Conservation (phyloP, 2,888 invertebrate genomes). For the Proisotoma minuta region DNA sequence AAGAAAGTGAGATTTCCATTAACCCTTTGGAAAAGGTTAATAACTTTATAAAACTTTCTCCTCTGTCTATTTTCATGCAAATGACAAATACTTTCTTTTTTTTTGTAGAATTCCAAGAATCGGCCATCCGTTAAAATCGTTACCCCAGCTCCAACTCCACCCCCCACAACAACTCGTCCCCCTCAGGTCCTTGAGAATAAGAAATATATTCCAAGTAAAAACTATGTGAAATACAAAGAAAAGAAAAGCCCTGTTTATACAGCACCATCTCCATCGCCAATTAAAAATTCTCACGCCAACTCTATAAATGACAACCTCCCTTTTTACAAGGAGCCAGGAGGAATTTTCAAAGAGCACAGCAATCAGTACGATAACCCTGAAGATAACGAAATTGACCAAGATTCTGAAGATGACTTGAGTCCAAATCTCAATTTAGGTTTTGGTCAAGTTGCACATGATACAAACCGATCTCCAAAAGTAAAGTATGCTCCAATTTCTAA, state of each 20-base stretch:
- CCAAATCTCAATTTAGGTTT: conserved; percentile 4
- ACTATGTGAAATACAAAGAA: not conserved
- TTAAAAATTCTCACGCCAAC: conserved; percentile 24
- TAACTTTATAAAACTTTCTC: no score
- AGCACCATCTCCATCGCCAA: conserved; percentile 17
- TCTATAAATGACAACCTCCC: conserved; percentile 39
- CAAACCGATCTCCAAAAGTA: conserved; percentile 11
- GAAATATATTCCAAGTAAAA: conserved; percentile 1
- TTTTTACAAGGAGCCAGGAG: conserved; percentile 46
- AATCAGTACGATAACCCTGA: not conserved
- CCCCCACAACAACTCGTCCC: conserved; percentile 19
- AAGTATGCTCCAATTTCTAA: conserved; percentile 38
- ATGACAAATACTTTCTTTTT: not conserved
- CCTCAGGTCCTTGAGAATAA: conserved; percentile 12
- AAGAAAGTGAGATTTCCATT: not conserved
- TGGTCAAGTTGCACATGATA: conserved; percentile 8
- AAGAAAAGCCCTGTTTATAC: not conserved
- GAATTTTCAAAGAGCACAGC: conserved; percentile 37
- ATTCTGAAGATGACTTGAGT: not conserved
- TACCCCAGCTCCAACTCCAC: conserved; percentile 16
- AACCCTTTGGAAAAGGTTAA: not conserved
- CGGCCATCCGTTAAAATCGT: conserved; percentile 11
- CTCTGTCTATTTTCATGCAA: not conserved
- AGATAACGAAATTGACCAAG: not conserved
- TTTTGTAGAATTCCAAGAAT: not conserved